Evolutionary conservation across 2,888 invertebrate species (phyloP).

Genomic region (Gari tellinella): DNA sequence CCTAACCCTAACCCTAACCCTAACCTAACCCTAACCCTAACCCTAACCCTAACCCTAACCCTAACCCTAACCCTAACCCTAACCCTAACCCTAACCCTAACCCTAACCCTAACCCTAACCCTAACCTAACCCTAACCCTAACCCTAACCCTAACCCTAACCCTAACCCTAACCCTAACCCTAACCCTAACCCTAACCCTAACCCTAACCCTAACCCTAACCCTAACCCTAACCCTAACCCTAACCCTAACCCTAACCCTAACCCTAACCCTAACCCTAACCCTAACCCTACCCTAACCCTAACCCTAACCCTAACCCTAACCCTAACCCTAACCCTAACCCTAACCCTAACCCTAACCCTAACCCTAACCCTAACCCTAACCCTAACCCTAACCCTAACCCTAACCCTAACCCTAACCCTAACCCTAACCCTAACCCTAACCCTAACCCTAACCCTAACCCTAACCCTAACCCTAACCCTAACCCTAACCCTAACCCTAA

Average conservation of each 20-base stretch:
- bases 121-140: too few relatives aligned
- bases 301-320: constrained; percentile 60
- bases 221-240: constrained; percentile 65
- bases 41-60: constrained; percentile 63
- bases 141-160: constrained; percentile 44
- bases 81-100: constrained; percentile 54
- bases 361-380: constrained; percentile 36
- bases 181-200: constrained; percentile 51
- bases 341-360: constrained; percentile 33
- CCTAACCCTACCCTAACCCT: too few relatives aligned
- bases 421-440: constrained; percentile 12
- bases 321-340: constrained; percentile 64
- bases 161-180: constrained; percentile 54
- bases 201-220: constrained; percentile 28
- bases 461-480: constrained; percentile 12
- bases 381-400: constrained; percentile 14
- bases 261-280: constrained; percentile 64
- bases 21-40: constrained; percentile 53
- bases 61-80: constrained; percentile 52
- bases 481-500: constrained; percentile 3
- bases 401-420: background rate
- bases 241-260: constrained; percentile 60
- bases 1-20: too few relatives aligned
- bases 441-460: constrained; percentile 15
- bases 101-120: constrained; percentile 56